Evolutionary conservation across 2,888 invertebrate genomes (phyloP), one percentile per base, ranked within the genome.

Genomic region (Xestia ashworthii): DNA sequence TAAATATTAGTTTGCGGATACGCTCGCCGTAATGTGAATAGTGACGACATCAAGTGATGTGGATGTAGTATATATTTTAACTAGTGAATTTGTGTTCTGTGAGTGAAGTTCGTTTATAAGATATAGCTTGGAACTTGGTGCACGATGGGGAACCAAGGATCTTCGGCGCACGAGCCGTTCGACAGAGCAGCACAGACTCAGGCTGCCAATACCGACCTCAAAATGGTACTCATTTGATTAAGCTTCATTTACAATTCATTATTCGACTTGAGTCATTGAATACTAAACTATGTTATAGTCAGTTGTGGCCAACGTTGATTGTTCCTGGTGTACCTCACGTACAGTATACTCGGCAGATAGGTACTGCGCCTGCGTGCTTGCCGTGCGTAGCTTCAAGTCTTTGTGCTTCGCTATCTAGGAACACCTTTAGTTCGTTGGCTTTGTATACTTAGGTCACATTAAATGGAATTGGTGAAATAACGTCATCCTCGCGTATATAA

Each of bases 81-180:
- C 68, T 53, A 83, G 89, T 91, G 90, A 88, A 86, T 89, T 89
- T 87, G 88, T 91, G 88, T 81, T 72, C 80, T 84, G 90, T 84
- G 58, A 86, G 91, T 91, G 92, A 88, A 91, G 89, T 84, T 87
- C 80, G 76, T 81, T 87, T 89, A 87, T 89, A 85, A 87, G 82
- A 89, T 82, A 88, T 69, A 83, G 78, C 79, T 84, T 77, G 78
- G 81, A 77, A 85, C 82, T 83, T 80, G 55, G 79, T 72, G 74
- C 73, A 95, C 87, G 89, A 98, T 98, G 98, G 98, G 98, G 92
- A 98, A 98, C 95, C 98, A 98, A 95, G 98, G 98, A 92, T 98
- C 98, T 89, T 98, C 98, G 92, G 97, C 97, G 88, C 98, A 98
- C 95, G 98, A 98, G 95, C 98, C 98, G 89, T 97, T 98, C 94